phyloP scores from a whole-genome alignment of 2,797 vertebrate species.

The Novumbra hubbsi region DNA sequence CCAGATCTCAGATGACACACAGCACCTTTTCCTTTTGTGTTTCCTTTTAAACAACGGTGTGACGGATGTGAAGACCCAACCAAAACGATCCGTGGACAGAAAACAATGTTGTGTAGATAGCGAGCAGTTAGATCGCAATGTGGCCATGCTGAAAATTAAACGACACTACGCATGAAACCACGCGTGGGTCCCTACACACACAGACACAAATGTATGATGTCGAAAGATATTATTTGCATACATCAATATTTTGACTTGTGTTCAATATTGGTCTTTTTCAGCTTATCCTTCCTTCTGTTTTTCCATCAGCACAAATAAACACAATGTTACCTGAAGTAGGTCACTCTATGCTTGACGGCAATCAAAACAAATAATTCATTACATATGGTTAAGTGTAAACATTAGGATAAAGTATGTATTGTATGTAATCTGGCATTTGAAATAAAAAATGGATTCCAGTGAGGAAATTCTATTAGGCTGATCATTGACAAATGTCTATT shows the following conservation, averaged over 20 bases:
- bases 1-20: too few species aligned
- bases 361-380: constrained; percentile 27
- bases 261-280: background rate
- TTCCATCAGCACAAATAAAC: background rate
- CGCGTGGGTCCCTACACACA: background rate
- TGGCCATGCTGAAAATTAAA: background rate
- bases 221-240: background rate
- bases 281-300: too few species aligned
- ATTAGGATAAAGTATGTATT: constrained; percentile 28
- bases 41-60: too few species aligned
- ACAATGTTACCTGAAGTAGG: background rate
- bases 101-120: background rate
- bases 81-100: too few species aligned
- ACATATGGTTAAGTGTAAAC: constrained; percentile 25
- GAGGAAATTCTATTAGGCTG: constrained; percentile 36
- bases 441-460: constrained; percentile 39
- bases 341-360: constrained; percentile 29
- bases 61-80: too few species aligned
- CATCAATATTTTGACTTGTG: background rate
- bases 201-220: too few species aligned
- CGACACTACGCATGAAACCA: background rate
- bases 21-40: too few species aligned
- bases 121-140: background rate
- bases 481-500: constrained; percentile 45
- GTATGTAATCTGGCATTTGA: constrained; percentile 34